Conservation (phyloP, 2,113 vertebrate genomes). For the Malaclemys terrapin region DNA sequence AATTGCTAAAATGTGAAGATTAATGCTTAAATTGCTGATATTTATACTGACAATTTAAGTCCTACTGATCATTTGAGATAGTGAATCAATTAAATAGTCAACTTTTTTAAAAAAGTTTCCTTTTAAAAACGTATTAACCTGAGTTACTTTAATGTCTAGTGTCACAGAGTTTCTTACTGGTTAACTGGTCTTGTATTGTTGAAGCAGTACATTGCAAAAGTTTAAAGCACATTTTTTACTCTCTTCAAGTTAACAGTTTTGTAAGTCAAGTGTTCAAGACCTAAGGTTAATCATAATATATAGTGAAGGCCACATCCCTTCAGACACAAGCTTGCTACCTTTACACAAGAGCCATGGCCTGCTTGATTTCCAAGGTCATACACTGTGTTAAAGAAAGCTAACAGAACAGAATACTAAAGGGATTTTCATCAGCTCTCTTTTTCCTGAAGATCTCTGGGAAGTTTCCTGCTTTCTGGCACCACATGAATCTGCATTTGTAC, state of each 20-base stretch:
- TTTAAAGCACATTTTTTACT: background rate
- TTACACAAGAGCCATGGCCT: background rate
- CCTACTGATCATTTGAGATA: background rate
- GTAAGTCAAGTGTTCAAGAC: background rate
- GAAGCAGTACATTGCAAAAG: background rate
- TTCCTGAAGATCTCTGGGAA: constrained; percentile 2
- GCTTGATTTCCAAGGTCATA: constrained; percentile 28
- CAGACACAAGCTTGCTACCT: background rate
- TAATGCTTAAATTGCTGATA: background rate
- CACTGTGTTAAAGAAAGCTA: constrained; percentile 3
- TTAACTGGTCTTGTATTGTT: background rate
- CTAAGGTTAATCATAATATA: constrained; percentile 28
- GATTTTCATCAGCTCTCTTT: background rate
- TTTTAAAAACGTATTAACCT: background rate
- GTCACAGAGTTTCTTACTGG: background rate
- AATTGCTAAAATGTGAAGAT: background rate
- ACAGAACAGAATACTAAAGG: constrained; percentile 20
- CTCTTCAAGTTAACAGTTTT: background rate
- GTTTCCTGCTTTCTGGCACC: constrained; percentile 8
- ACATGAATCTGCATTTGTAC: constrained; percentile 15
- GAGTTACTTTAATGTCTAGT: background rate
- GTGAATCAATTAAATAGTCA: background rate
- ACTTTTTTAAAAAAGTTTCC: background rate
- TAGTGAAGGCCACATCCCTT: background rate
- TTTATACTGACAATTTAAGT: background rate